Base-by-base conservation (phyloP, 2,888 invertebrate species). In the Boloria selene region DNA sequence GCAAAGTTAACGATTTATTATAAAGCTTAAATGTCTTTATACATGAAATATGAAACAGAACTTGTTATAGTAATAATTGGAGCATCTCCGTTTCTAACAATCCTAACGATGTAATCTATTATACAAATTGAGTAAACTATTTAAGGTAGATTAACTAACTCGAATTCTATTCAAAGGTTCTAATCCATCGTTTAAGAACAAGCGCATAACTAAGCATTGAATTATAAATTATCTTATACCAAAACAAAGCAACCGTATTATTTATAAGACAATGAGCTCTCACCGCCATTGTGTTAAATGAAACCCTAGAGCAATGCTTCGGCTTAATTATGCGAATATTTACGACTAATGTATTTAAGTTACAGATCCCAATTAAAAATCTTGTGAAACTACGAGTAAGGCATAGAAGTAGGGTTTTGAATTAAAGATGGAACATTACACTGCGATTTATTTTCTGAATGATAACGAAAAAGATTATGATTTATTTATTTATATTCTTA, bases 251-350 rank as follows among this genome's bases (percentile, higher is more conserved):
- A 65, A 55, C 18, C 47, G 50, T 72, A 72, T 72, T 73, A 76
- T 74, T 74, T 73, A 74, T 73, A 74, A 71, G 67, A 72, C 70
- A 74, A 70, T 72, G 71, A 68, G 73, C 72, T 73, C 72, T 73
- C 74, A 65, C 61, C 63, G 71, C 78, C 77, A 80, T 83, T 74
- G 77, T 73, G 75, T 79, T 80, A 77, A 79, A 77, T 81, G 76
- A 78, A 79, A 75, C 74, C 72, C 69, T 69, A 73, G 64, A 72
- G 72, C 72, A 68, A 64, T 63, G 16, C 3, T 56, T 58, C 51
- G 44, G 56, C 49, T 56, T 63, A 56, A 50, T 44, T 38, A 26
- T 14, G 1, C 50, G 17, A 58, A 64, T 64, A 64, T 58, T 56
- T 31, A 10, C 18, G 18, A 64, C 26, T 31, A 44, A 44, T 51